Evolutionary conservation across 2,888 invertebrate genomes (phyloP), one percentile per base, ranked within the genome.

Genomic region (Anarsia innoxiella): DNA sequence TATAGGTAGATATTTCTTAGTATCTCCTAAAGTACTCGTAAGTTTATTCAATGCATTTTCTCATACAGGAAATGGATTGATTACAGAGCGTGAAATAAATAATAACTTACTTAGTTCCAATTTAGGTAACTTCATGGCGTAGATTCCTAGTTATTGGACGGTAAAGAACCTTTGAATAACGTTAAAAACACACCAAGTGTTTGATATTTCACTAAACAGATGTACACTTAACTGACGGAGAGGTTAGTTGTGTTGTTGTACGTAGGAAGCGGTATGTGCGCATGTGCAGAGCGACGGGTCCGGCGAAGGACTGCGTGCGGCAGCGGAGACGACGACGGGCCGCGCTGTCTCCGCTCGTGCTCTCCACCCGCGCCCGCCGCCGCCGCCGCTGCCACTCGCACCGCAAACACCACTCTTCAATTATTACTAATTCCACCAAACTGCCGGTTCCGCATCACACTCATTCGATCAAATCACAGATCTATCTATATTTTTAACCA

Each of bases 121-220:
- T 66, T 72, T 76, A 60, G 69, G 71, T 51, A 75, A 59, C 58
- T 72, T 78, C 78, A 79, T 79, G 42, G 42, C 23, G 8, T 15
- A 13, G 13, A 3, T 30, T 6, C n/a, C n/a, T n/a, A n/a, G n/a
- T n/a, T n/a, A n/a, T n/a, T n/a, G n/a, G n/a, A n/a, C n/a, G n/a
- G n/a, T n/a, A n/a, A n/a, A n/a, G n/a, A n/a, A n/a, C n/a, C n/a
- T n/a, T n/a, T n/a, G n/a, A 26, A n/a, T 26, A 5, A n/a, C n/a
- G n/a, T n/a, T n/a, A n/a, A n/a, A n/a, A n/a, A n/a, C n/a, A n/a
- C n/a, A n/a, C n/a, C n/a, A n/a, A n/a, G n/a, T n/a, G n/a, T n/a
- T 26, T 26, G 19, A 19, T 16, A 32, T 23, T 23, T 11, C 23
- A 23, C 12, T 25, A 6, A 2, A 19, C 19, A 19, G 19, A n/a